Evolutionary conservation across 2,113 vertebrate species (phyloP).

Genomic region (Syrmaticus mikado): DNA sequence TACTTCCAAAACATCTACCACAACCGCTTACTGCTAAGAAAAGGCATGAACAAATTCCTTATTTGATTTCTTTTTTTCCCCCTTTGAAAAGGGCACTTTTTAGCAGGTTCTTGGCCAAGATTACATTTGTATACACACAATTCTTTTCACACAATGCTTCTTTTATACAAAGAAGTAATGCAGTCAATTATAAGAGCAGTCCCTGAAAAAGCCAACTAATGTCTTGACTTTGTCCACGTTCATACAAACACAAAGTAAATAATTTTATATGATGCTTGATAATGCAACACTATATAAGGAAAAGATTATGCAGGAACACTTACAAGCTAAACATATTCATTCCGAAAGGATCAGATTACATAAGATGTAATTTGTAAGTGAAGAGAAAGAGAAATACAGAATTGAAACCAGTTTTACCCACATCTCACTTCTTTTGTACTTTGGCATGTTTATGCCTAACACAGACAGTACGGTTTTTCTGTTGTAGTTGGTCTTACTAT

Average conservation of each 20-base stretch:
- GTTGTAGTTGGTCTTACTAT: background rate
- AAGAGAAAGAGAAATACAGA: background rate
- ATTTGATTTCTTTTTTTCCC: background rate
- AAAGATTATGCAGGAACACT: background rate
- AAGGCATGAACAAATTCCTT: background rate
- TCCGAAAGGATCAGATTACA: background rate
- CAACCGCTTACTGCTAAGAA: background rate
- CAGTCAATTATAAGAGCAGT: background rate
- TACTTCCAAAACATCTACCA: slow-evolving; percentile 16
- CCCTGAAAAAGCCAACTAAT: slow-evolving; percentile 18
- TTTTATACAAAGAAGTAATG: background rate
- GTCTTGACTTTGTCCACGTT: slow-evolving; percentile 1
- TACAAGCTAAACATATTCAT: background rate
- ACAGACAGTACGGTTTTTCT: background rate
- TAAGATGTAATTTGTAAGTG: background rate
- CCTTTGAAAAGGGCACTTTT: background rate
- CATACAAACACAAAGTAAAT: background rate
- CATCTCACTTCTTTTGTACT: background rate
- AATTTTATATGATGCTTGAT: slow-evolving; percentile 23
- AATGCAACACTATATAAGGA: background rate
- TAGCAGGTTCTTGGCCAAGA: slow-evolving; percentile 19
- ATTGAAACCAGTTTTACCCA: background rate
- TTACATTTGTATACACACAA: slow-evolving; percentile 6
- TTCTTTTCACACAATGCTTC: background rate
- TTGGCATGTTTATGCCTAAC: background rate